Percentiles rank a stretch among this genome's conserved stretches.
These are phyloP conservation scores for Sturmia bella DNA, from an alignment of 2,888 invertebrate species.

Conservation along the genomic window DNA sequence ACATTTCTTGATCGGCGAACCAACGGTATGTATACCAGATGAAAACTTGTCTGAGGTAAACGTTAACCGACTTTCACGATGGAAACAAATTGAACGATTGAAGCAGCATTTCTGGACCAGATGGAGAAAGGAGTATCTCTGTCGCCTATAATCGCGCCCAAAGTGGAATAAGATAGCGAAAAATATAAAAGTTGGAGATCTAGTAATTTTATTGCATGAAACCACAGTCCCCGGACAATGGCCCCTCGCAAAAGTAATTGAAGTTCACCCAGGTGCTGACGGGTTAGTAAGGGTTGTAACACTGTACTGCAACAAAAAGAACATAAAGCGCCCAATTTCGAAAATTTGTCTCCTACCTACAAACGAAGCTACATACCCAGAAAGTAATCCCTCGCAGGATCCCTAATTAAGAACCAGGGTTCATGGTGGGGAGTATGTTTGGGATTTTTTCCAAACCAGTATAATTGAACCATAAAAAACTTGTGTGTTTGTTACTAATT, in stretches of 20 bases:
- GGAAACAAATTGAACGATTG: constrained; percentile 54
- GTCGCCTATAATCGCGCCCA: constrained; percentile 47
- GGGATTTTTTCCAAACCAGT: no score
- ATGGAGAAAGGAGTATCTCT: constrained; percentile 59
- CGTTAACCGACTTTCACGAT: constrained; percentile 30
- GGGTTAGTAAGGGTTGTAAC: constrained; percentile 53
- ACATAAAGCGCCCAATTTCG: no score
- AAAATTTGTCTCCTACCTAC: no score
- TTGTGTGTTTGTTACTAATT: no score
- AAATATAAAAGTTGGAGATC: constrained; percentile 46
- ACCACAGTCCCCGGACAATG: constrained; percentile 48
- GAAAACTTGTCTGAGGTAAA: constrained; percentile 30
- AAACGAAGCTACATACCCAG: no score
- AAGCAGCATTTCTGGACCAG: constrained; percentile 66
- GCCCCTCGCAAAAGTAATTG: constrained; percentile 40
- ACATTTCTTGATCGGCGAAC: constrained; percentile 9
- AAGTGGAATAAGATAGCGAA: not conserved
- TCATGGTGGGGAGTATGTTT: no score
- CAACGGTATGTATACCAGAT: constrained; percentile 3
- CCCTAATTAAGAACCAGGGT: no score
- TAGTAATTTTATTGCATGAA: constrained; percentile 55
- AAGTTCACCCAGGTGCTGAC: constrained; percentile 58
- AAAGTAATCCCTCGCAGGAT: no score
- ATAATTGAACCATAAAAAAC: no score
- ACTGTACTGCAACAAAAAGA: no score